Base-by-base conservation (phyloP, 2,797 vertebrate genomes). In the Melanotaenia trifasciata region DNA sequence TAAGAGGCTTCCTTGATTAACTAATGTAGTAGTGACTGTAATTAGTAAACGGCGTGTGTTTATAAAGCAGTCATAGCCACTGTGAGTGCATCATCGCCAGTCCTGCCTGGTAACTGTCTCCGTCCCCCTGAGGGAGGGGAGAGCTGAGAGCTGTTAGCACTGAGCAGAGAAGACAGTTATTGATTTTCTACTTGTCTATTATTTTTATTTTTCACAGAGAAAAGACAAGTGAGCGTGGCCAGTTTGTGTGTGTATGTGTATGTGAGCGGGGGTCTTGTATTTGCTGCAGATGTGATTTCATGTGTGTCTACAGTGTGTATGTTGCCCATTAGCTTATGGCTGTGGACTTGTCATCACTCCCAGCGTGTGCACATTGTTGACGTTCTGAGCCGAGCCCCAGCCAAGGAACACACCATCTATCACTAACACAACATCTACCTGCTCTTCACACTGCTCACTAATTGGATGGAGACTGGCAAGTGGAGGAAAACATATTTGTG, bases 101-200 rank as follows among this genome's bases (percentile, higher is more conserved):
- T 80, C 77, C 78, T 89, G 88, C 84, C 79, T 85, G 79, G 84
- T 79, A 84, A 88, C 88, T 75, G 80, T 81, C 79, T 89, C 57
- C 3, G 57, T 70, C 78, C 75, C 79, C 84, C 84, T 12, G 67
- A 80, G 81, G 82, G 76, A 73, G 45, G 54, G 2, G 67, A 76
- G 81, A 85, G 70, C 69, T 66, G 81, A 86, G 85, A 67, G 89
- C 81, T 87, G 88, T 91, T 91, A 87, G 90, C 84, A 53, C 83
- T 72, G 83, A 87, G 81, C 83, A 77, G 70, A 76, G 79, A 81
- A 84, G 89, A 89, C 90, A 87, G 78, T 70, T 89, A 93, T 93
- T 88, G 92, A 93, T 92, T 92, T 90, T 88, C 81, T 81, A 71
- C 84, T 88, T 76, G 79, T 87, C 87, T 90, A 88, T 93, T 92